phyloP scores from a whole-genome alignment of 1,140 invertebrate species.

The Listronotus oregonensis region DNA sequence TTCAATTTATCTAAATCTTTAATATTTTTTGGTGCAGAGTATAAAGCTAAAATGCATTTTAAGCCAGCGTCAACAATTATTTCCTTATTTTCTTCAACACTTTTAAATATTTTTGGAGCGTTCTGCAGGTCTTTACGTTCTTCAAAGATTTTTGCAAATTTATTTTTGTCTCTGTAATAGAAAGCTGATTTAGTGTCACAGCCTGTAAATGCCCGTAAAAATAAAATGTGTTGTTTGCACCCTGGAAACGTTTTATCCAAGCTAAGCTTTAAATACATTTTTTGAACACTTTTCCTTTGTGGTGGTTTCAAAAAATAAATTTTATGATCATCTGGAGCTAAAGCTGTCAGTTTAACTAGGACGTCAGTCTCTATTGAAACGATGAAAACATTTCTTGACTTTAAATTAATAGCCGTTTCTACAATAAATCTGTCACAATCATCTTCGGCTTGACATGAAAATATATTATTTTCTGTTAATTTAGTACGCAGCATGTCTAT shows the following conservation, averaged over 20 bases:
- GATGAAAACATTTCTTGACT: neutral
- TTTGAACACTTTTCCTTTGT: neutral
- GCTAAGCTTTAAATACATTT: neutral
- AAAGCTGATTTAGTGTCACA: too few species aligned
- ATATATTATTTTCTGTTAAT: conserved; percentile 21
- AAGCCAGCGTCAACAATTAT: too few species aligned
- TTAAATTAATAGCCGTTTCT: neutral
- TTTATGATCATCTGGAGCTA: neutral
- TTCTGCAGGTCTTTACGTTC: too few species aligned
- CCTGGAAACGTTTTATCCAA: neutral
- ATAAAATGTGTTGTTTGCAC: too few species aligned
- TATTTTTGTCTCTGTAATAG: too few species aligned
- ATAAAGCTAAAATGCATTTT: too few species aligned
- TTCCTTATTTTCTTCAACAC: too few species aligned
- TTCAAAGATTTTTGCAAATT: too few species aligned
- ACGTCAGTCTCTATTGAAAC: neutral
- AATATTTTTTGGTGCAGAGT: too few species aligned
- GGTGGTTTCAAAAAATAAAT: neutral
- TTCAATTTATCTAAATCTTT: too few species aligned
- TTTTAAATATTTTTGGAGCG: too few species aligned
- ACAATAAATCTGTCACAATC: conserved; percentile 33
- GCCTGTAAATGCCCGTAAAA: too few species aligned
- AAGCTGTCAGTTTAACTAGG: neutral
- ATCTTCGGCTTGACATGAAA: conserved; percentile 12
- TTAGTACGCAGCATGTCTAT: conserved; percentile 21